Base-by-base conservation (phyloP, 2,797 vertebrate genomes). In the Pangasius krempfi region DNA sequence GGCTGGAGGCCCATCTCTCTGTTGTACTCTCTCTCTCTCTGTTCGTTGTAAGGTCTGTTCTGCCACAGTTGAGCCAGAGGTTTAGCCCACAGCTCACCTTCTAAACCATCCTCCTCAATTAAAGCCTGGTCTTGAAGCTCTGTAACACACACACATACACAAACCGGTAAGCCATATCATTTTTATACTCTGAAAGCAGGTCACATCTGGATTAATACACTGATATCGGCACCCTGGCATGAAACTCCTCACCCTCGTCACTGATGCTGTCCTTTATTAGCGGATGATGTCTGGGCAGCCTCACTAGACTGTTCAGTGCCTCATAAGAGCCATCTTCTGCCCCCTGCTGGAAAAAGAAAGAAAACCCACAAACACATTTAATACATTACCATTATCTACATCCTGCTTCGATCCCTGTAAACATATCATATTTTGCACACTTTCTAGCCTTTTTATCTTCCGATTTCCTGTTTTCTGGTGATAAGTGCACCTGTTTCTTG, bases 21-120 rank as follows among this genome's bases (percentile, higher is more conserved):
- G 89, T 99, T 99, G 94, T 97, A 98, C 87, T 98, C 98, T 89
- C 94, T 97, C 91, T 99, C 98, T 0, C 96, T 97, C 93, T 98
- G 97, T 88, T 98, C 96, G 92, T 97, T 99, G 0, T 96, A 96
- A 0, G 98, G 97, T 76, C 96, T 96, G 93, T 96, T 99, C 94
- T 98, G 98, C 98, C 98, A 99, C 60, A 99, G 94, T 50, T 98
- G 97, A 91, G 97, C 95, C 82, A 99, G 95, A 7, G 97, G 97
- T 91, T 98, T 98, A n/a, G 98, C 97, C 98, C 98, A 99, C 14
- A 94, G 91, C 88, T 99, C 98, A 1, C 96, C 96, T 90, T 99
- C 98, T 87, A 95, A 90, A 70, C 93, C 93, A 0, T 97, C 98
- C 88, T 97, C 95, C 88, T 98, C 97, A 78, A 97, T 95, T 50